Evolutionary conservation across 2,797 vertebrate genomes (phyloP), one percentile per base, ranked within the genome.

Genomic region (Prionace glauca): DNA sequence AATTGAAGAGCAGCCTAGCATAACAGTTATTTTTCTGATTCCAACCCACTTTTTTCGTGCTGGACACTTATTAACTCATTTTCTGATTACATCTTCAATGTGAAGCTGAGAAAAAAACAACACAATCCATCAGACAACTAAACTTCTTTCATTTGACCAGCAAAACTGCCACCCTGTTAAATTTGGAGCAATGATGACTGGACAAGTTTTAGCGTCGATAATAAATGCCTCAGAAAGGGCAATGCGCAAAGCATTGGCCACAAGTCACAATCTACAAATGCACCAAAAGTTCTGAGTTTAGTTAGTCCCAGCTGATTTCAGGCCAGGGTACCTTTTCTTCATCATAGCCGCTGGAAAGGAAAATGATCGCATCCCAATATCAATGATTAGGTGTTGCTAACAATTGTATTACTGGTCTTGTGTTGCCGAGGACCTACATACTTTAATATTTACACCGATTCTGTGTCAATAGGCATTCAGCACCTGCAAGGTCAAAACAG

Each of bases 21-120:
- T 96, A 96, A 96, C 96, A 84, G 93, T 96, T 95, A 96, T 94
- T 71, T 96, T 96, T 77, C 32, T 96, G 96, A 96, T 96, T 74
- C 10, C 81, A 32, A 95, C 95, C 95, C 96, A 96, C 95, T 95
- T 96, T 96, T 96, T 96, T 95, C 41, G 94, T 91, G 96, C 95
- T 96, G 96, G 96, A 96, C 96, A 96, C 96, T 29, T 8, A 79
- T 95, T 74, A 95, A 60, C 94, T 96, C 94, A 94, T 14, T 96
- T 92, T 10, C n/a, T 45, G 8, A 94, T 96, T 96, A 95, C 95
- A 95, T 96, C 79, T 67, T 95, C 95, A 95, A 50, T 36, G 26
- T 95, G 16, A 18, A 24, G 67, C 3, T 56, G 93, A 95, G 45
- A 93, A 56, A 77, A 41, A 29, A 32, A 32, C 56, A 29, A 18